These are phyloP conservation scores for Actinemys pallida DNA, from an alignment of 2,113 vertebrate genomes.

Conservation along the genomic window DNA sequence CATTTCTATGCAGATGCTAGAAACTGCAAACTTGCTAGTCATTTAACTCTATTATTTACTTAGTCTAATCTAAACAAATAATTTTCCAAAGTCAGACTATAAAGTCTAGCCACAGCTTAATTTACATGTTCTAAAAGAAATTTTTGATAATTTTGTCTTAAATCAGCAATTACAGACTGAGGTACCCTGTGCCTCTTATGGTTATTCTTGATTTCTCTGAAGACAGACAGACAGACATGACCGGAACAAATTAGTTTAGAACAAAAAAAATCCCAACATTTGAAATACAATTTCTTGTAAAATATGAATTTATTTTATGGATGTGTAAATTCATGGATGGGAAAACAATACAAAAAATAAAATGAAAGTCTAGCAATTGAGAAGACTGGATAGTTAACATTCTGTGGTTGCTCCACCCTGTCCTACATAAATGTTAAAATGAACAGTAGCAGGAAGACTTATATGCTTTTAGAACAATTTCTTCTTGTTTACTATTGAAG, in stretches of 20 bases:
- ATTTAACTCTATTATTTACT: neutral
- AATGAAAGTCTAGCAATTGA: neutral
- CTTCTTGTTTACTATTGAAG: conserved; percentile 66
- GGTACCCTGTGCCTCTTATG: neutral
- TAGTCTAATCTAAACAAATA: neutral
- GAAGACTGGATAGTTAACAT: conserved; percentile 34
- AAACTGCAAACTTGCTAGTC: neutral
- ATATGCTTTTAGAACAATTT: conserved; percentile 58
- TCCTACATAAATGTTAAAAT: conserved; percentile 38
- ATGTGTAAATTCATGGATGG: neutral
- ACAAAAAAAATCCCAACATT: neutral
- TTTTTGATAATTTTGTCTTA: neutral
- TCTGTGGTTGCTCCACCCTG: conserved; percentile 53
- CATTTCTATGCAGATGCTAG: neutral
- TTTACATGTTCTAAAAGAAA: neutral
- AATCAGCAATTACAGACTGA: neutral
- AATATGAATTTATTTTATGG: neutral
- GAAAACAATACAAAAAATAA: neutral
- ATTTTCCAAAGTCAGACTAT: neutral
- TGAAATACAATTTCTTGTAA: neutral
- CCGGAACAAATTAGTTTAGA: neutral
- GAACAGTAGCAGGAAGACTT: conserved; percentile 57
- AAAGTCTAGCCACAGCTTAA: neutral
- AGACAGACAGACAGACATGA: neutral
- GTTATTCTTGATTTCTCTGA: neutral